Evolutionary conservation across 2,888 invertebrate species (phyloP).

Genomic region (Mayetiola destructor): DNA sequence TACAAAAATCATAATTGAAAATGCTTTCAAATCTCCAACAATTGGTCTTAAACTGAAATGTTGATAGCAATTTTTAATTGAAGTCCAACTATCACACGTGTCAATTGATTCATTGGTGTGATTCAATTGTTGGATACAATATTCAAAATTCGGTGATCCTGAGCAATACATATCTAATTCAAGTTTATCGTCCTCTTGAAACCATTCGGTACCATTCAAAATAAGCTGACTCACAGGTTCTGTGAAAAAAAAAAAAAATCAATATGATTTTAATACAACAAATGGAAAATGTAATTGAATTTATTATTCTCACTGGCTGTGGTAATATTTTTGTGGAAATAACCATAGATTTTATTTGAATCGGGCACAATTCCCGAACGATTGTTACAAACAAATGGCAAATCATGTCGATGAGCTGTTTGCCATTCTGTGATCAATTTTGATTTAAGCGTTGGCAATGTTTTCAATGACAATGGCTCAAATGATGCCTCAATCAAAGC

Average conservation of each 20-base stretch:
- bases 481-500: background rate
- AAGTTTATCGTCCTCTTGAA: background rate
- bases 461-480: background rate
- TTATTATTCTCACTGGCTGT: background rate
- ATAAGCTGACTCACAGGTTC: background rate
- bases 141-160: constrained; percentile 5
- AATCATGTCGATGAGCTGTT: background rate
- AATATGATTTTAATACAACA: background rate
- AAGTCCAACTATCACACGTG: background rate
- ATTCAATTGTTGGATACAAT: background rate
- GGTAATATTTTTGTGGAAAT: background rate
- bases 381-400: background rate
- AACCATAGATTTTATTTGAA: background rate
- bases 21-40: background rate
- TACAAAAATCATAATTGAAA: background rate
- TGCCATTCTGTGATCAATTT: background rate
- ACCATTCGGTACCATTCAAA: background rate
- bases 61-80: background rate
- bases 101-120: background rate
- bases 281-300: background rate
- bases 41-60: background rate
- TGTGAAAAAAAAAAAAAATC: background rate
- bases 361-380: background rate
- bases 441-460: background rate
- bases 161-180: background rate